Percentiles rank a stretch among this genome's conserved stretches.
Conservation (phyloP, 1,140 invertebrate species). For the Leguminivora glycinivorella region DNA sequence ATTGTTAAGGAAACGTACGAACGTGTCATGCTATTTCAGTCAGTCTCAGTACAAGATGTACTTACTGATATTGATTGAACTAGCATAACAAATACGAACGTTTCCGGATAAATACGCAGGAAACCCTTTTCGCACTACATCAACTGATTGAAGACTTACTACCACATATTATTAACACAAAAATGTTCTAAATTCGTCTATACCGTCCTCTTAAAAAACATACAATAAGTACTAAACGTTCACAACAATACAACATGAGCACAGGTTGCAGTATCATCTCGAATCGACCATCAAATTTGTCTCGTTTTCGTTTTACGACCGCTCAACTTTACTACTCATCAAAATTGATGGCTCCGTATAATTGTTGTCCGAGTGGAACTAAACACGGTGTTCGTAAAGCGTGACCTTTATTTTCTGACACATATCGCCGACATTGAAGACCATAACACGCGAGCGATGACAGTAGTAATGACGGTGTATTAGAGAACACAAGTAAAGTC, state of each 20-base stretch:
- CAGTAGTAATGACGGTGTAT: neutral
- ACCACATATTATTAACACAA: too few relatives aligned
- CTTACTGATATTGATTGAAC: too few relatives aligned
- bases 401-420: conserved; percentile 12
- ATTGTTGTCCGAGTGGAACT: conserved; percentile 14
- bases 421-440: conserved; percentile 5
- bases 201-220: too few relatives aligned
- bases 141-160: neutral
- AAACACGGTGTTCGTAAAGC: conserved; percentile 18
- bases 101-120: too few relatives aligned
- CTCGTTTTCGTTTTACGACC: conserved; percentile 22
- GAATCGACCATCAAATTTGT: conserved; percentile 22
- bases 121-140: too few relatives aligned
- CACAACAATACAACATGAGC: neutral
- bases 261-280: conserved; percentile 18
- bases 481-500: neutral
- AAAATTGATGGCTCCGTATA: conserved; percentile 14
- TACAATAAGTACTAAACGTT: conserved; percentile 1
- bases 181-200: neutral
- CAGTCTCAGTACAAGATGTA: too few relatives aligned
- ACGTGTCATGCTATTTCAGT: too few relatives aligned
- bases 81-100: too few relatives aligned
- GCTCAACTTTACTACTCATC: conserved; percentile 16
- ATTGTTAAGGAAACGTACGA: too few relatives aligned
- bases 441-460: neutral